Percentiles rank a stretch among this genome's conserved stretches.
Evolutionary conservation across 1,140 invertebrate genomes (phyloP).

Genomic region (Leptopilina boulardi): DNA sequence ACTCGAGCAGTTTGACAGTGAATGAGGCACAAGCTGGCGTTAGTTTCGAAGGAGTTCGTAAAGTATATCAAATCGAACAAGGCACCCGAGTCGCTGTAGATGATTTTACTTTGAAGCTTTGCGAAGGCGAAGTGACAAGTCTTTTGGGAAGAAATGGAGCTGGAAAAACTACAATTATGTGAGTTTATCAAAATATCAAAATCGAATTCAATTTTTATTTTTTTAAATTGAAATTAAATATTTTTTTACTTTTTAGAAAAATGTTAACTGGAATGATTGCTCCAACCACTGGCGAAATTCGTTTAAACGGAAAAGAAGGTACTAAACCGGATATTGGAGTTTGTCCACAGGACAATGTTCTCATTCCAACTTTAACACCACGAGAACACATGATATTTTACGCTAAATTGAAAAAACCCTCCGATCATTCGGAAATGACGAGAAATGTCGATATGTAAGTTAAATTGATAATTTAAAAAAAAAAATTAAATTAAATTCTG

Average conservation of each 20-base stretch:
- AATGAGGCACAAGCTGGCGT: conserved; percentile 74
- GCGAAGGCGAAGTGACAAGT: conserved; percentile 80
- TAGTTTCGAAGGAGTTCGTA: conserved; percentile 73
- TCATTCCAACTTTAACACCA: conserved; percentile 87
- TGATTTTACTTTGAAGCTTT: conserved; percentile 83
- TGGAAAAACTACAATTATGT: conserved; percentile 89
- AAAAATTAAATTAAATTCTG: background rate
- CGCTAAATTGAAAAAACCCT: conserved; percentile 82
- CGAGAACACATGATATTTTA: conserved; percentile 89
- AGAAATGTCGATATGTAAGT: conserved; percentile 75
- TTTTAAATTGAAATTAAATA: background rate
- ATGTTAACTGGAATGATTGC: conserved; percentile 81
- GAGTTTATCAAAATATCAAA: conserved; percentile 60
- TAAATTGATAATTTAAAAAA: background rate
- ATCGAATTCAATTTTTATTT: background rate
- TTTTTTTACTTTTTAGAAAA: conserved; percentile 73
- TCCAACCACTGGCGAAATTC: conserved; percentile 78
- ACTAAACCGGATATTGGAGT: conserved; percentile 80
- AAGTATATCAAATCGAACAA: conserved; percentile 70
- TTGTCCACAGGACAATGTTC: conserved; percentile 90
- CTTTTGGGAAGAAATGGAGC: conserved; percentile 90
- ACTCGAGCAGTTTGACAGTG: conserved; percentile 63
- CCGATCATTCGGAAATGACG: conserved; percentile 65
- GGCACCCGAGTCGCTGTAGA: conserved; percentile 78
- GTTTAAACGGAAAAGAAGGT: conserved; percentile 69